phyloP scores from a whole-genome alignment of 2,113 vertebrate species.

The Casuarius casuarius region DNA sequence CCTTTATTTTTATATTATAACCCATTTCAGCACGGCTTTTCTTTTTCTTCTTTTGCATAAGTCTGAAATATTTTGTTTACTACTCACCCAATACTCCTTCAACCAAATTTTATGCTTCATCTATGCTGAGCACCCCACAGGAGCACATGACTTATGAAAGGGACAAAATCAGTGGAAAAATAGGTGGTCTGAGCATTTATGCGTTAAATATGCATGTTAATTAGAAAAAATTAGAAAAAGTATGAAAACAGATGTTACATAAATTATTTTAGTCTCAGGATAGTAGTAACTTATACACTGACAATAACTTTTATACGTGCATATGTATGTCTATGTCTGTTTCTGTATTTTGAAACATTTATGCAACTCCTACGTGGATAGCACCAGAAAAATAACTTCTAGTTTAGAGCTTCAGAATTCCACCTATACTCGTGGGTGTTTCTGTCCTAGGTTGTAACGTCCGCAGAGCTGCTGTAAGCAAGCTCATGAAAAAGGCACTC shows the following conservation, averaged over 20 bases:
- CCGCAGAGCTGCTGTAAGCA: neutral
- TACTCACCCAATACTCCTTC: neutral
- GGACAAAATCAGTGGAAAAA: slow-evolving; percentile 72
- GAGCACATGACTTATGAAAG: slow-evolving; percentile 57
- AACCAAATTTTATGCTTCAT: slow-evolving; percentile 51
- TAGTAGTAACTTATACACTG: slow-evolving; percentile 78
- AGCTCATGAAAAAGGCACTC: neutral
- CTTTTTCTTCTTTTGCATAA: neutral
- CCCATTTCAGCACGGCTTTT: neutral
- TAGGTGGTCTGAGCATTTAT: slow-evolving; percentile 77
- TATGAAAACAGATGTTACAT: slow-evolving; percentile 86
- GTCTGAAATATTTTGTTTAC: slow-evolving; percentile 33
- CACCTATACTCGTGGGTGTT: neutral
- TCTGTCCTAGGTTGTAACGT: neutral
- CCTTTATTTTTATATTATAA: neutral
- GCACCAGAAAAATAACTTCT: slow-evolving; percentile 50
- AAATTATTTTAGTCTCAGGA: slow-evolving; percentile 82
- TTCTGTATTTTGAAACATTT: slow-evolving; percentile 70
- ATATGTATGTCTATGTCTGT: slow-evolving; percentile 67
- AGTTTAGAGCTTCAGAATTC: neutral
- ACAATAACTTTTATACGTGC: slow-evolving; percentile 81
- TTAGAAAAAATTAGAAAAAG: slow-evolving; percentile 82
- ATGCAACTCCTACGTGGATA: slow-evolving; percentile 46
- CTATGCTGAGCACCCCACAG: slow-evolving; percentile 44
- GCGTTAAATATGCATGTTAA: slow-evolving; percentile 82